These are phyloP conservation scores for Acestrorhynchus altus DNA, from an alignment of 2,797 vertebrate genomes.

Conservation along the genomic window DNA sequence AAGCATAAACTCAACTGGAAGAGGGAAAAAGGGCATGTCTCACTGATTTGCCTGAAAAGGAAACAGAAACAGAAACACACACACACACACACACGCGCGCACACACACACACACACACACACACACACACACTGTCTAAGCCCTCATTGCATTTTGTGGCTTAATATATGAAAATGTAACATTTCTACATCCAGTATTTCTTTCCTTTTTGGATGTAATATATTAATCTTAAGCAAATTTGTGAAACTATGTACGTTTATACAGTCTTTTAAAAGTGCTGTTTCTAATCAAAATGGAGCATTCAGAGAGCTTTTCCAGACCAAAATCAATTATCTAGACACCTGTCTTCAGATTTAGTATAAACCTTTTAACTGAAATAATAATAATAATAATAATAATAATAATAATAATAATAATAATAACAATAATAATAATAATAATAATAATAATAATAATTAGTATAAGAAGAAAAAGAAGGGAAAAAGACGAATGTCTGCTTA, in stretches of 20 bases:
- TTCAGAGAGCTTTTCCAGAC: neutral
- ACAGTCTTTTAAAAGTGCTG: neutral
- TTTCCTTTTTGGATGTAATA: neutral
- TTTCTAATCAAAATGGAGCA: slow-evolving; percentile 3
- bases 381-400: slow-evolving; percentile 8
- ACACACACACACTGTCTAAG: neutral
- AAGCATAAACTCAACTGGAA: neutral
- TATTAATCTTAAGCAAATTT: neutral
- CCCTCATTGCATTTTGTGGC: neutral
- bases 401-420: too few species aligned
- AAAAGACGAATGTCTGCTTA: too few species aligned
- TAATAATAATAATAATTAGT: too few species aligned
- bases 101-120: neutral
- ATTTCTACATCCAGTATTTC: neutral
- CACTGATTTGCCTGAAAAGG: neutral
- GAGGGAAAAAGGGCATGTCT: neutral
- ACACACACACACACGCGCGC: neutral
- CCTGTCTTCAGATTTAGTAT: neutral
- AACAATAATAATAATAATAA: too few species aligned
- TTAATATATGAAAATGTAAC: neutral
- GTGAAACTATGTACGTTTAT: neutral
- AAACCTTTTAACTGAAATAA: neutral
- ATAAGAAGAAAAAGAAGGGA: too few species aligned
- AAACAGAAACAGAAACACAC: neutral
- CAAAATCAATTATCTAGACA: slow-evolving; percentile 14